Percentiles rank a stretch among this genome's conserved stretches.
phyloP scores from a whole-genome alignment of 2,888 invertebrate genomes.

The Nomada goodeniana region DNA sequence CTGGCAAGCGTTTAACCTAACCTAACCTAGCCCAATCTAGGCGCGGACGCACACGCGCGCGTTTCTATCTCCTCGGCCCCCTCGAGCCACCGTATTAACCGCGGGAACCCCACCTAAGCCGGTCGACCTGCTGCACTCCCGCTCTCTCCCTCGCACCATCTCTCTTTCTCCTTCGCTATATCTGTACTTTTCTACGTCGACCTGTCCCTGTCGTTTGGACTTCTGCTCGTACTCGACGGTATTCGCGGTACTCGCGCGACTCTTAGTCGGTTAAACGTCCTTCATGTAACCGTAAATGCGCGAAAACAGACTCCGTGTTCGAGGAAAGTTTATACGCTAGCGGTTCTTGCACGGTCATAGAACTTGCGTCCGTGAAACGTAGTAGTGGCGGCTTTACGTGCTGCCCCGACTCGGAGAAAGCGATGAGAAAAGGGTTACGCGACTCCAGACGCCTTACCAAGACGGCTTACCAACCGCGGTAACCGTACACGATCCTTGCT shows the following conservation, averaged over 20 bases:
- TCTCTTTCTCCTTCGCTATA: conserved; percentile 28
- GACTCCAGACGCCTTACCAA: conserved; percentile 16
- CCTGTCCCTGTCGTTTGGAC: conserved; percentile 29
- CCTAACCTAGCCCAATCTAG: conserved; percentile 69
- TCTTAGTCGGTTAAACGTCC: conserved; percentile 57
- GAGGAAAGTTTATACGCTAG: conserved; percentile 34
- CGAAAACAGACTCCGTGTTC: conserved; percentile 54
- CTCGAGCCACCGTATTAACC: conserved; percentile 53
- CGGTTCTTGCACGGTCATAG: conserved; percentile 61
- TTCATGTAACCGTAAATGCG: conserved; percentile 68
- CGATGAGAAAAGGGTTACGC: conserved; percentile 43
- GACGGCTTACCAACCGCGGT: conserved; percentile 16
- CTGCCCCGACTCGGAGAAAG: conserved; percentile 41
- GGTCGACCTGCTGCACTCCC: conserved; percentile 61
- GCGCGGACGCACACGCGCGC: conserved; percentile 65
- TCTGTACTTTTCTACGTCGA: conserved; percentile 29
- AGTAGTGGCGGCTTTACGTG: conserved; percentile 14
- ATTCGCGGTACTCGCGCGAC: conserved; percentile 51
- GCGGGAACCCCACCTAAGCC: conserved; percentile 67
- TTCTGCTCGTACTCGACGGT: conserved; percentile 35
- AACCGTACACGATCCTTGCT: conserved; percentile 9
- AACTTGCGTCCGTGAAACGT: conserved; percentile 61
- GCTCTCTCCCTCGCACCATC: conserved; percentile 42
- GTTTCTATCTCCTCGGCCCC: conserved; percentile 50
- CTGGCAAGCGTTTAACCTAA: conserved; percentile 69